These are phyloP conservation scores for Dione juno DNA, from an alignment of 2,888 invertebrate genomes.

Conservation along the genomic window DNA sequence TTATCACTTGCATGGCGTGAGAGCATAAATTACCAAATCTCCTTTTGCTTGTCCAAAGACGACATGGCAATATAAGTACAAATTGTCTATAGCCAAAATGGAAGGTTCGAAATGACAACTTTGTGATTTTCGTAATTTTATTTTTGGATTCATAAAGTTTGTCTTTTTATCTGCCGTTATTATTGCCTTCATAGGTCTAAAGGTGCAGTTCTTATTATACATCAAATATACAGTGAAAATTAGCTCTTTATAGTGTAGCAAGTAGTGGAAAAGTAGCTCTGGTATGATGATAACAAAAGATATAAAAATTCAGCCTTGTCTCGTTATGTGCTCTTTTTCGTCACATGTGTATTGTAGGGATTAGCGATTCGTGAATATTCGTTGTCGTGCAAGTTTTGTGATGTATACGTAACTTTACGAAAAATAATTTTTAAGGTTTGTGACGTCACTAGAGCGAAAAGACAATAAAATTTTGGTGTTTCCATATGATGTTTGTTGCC, in stretches of 20 bases:
- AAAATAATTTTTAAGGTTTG: conserved; percentile 75
- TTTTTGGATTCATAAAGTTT: conserved; percentile 70
- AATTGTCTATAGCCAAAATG: conserved; percentile 73
- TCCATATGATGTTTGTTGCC: conserved; percentile 70
- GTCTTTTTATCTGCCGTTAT: conserved; percentile 59
- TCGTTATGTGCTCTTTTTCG: conserved; percentile 68
- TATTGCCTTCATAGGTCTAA: conserved; percentile 53
- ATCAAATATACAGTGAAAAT: conserved; percentile 45
- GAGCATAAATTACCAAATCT: not conserved
- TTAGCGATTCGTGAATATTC: conserved; percentile 67
- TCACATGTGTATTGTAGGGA: conserved; percentile 65
- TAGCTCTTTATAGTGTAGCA: conserved; percentile 59
- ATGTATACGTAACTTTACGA: conserved; percentile 73
- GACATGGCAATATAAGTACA: conserved; percentile 6
- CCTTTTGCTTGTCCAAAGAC: not conserved
- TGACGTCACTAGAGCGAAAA: conserved; percentile 79
- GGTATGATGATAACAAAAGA: conserved; percentile 82
- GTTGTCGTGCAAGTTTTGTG: conserved; percentile 56
- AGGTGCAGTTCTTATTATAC: conserved; percentile 44
- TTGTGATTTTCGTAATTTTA: conserved; percentile 77
- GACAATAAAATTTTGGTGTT: conserved; percentile 73
- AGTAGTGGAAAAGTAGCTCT: conserved; percentile 71
- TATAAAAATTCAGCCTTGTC: conserved; percentile 76
- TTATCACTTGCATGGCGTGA: not conserved
- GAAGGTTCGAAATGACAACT: conserved; percentile 79